A percentile compares a stretch with the other conserved stretches of the same genome.
phyloP scores from a whole-genome alignment of 2,888 invertebrate genomes.

The Patella pellucida region DNA sequence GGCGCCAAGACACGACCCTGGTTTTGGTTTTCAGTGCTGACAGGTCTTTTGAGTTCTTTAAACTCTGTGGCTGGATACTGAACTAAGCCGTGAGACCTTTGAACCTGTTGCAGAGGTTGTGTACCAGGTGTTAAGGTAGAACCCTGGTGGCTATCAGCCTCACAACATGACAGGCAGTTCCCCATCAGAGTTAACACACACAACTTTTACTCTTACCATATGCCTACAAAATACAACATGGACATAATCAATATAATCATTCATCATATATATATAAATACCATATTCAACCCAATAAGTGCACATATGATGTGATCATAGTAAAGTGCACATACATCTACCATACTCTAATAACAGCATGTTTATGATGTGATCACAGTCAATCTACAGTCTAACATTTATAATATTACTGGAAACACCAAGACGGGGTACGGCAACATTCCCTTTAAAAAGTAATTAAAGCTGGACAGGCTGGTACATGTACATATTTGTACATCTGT shows the following conservation, averaged over 20 bases:
- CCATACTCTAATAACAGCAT: no score
- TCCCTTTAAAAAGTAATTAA: no score
- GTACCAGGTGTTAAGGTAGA: conserved; percentile 38
- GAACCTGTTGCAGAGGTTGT: conserved; percentile 26
- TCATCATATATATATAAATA: conserved; percentile 20
- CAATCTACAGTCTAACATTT: no score
- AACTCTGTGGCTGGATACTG: conserved; percentile 18
- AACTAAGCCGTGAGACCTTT: conserved; percentile 12
- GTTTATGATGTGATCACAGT: no score
- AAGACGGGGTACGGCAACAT: no score
- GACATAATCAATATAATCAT: conserved; percentile 7
- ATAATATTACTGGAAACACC: no score
- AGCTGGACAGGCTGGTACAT: no score
- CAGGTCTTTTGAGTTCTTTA: conserved; percentile 21
- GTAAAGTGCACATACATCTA: no score
- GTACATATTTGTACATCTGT: no score
- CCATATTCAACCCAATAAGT: background rate
- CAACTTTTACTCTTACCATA: conserved; percentile 29
- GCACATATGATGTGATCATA: no score
- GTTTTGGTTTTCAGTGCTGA: conserved; percentile 9
- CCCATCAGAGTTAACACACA: conserved; percentile 54
- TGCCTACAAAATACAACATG: conserved; percentile 27
- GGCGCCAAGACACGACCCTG: conserved; percentile 25
- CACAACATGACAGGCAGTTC: conserved; percentile 66
- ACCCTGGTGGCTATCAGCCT: conserved; percentile 52